phyloP scores from a whole-genome alignment of 1,140 invertebrate genomes.

The Brachionus plicatilis region DNA sequence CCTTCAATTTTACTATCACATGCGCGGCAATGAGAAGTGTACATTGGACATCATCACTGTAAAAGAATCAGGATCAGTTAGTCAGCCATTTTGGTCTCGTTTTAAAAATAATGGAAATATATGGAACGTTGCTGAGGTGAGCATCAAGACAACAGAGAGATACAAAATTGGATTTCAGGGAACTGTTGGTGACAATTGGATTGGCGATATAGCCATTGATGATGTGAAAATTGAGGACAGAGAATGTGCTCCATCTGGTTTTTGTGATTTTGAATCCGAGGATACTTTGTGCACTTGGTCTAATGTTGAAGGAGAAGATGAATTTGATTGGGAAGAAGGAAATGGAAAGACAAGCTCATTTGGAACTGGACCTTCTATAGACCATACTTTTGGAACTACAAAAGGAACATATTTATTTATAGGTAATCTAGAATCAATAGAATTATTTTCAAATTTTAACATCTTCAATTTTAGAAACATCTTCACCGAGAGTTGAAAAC shows the following conservation, averaged over 20 bases:
- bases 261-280: constrained; percentile 46
- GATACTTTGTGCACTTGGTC: constrained; percentile 57
- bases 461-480: constrained; percentile 41
- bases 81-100: neutral
- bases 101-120: constrained; percentile 12
- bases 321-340: constrained; percentile 49
- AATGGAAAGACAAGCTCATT: constrained; percentile 43
- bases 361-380: constrained; percentile 58
- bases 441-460: neutral
- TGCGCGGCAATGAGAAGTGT: constrained; percentile 15
- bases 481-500: constrained; percentile 43
- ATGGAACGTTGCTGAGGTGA: constrained; percentile 30
- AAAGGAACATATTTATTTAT: constrained; percentile 50
- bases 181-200: neutral
- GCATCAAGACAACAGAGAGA: neutral
- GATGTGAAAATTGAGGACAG: constrained; percentile 9
- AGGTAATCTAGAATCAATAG: neutral
- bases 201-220: constrained; percentile 25
- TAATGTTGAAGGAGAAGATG: constrained; percentile 43
- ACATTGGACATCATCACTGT: neutral
- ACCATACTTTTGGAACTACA: constrained; percentile 58
- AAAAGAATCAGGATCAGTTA: neutral
- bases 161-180: constrained; percentile 13
- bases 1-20: constrained; percentile 24
- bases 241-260: neutral